Evolutionary conservation across 2,113 vertebrate genomes (phyloP).

Genomic region (Psilopsiagon aymara): DNA sequence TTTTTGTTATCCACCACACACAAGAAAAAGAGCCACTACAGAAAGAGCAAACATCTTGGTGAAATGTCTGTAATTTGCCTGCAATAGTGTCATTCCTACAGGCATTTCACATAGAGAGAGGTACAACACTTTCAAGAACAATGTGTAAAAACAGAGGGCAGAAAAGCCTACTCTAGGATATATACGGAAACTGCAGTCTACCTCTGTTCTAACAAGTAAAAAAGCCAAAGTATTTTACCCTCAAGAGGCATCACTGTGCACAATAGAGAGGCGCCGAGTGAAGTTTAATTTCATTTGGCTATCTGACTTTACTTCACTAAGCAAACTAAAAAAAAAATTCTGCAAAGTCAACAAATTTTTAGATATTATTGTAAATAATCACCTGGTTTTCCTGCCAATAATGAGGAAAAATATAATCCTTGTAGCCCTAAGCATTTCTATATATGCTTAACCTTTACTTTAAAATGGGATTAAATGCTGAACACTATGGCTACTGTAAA

Average conservation of each 20-base stretch:
- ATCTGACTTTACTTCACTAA: conserved; percentile 6
- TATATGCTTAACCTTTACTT: conserved; percentile 27
- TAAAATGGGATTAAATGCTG: conserved; percentile 32
- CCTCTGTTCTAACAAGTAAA: not conserved
- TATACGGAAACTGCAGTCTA: not conserved
- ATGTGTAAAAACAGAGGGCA: not conserved
- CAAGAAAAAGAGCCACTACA: not conserved
- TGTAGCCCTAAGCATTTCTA: not conserved
- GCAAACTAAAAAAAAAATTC: not conserved
- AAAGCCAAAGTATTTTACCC: not conserved
- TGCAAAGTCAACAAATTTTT: conserved; percentile 9
- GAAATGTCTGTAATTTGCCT: not conserved
- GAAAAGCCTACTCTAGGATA: not conserved
- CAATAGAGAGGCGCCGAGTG: accelerated
- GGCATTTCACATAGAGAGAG: accelerated
- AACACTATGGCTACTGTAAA: conserved; percentile 23
- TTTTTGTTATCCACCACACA: conserved; percentile 21
- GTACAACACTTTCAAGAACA: not conserved
- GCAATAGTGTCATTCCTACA: not conserved
- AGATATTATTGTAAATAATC: conserved; percentile 20
- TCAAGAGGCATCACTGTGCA: not conserved
- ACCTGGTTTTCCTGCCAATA: conserved; percentile 13
- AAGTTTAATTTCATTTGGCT: conserved; percentile 28
- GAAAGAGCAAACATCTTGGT: not conserved
- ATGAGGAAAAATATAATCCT: conserved; percentile 1